Evolutionary conservation across 2,113 vertebrate genomes (phyloP).

Genomic region (Colinus virginianus): DNA sequence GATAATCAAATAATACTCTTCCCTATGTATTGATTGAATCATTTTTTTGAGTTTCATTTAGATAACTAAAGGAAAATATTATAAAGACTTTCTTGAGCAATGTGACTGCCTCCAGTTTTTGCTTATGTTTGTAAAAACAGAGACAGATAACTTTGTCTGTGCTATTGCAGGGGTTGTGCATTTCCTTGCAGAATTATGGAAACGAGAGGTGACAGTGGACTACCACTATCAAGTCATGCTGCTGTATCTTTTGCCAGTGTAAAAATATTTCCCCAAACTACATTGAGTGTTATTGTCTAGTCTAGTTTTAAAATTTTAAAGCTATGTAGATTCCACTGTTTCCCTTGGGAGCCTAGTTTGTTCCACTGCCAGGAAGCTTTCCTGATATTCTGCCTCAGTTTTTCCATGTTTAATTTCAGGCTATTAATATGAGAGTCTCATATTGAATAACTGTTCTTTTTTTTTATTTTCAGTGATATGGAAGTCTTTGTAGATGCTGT

Average conservation of each 20-base stretch:
- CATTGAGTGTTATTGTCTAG: conserved; percentile 63
- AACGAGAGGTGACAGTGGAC: background rate
- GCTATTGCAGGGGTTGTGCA: background rate
- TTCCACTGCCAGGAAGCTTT: conserved; percentile 67
- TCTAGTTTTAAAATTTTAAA: conserved; percentile 62
- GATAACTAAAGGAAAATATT: background rate
- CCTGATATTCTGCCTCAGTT: conserved; percentile 60
- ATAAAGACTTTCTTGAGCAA: background rate
- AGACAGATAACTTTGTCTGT: background rate
- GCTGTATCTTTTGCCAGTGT: conserved; percentile 4
- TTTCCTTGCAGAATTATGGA: background rate
- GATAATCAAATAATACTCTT: background rate
- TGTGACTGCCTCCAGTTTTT: background rate
- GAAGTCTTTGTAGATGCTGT: conserved; percentile 31
- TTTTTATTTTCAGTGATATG: conserved; percentile 23
- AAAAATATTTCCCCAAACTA: conserved; percentile 39
- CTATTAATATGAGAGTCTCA: conserved; percentile 53
- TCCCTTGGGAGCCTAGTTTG: conserved; percentile 57
- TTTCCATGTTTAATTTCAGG: conserved; percentile 72
- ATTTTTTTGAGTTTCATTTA: background rate
- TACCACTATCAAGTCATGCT: background rate
- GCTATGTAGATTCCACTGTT: conserved; percentile 61
- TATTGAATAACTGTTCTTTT: conserved; percentile 18
- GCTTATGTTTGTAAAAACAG: background rate
- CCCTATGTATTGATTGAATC: background rate